phyloP scores from a whole-genome alignment of 64 coral and sea anemone species.

The Montipora capricornis region DNA sequence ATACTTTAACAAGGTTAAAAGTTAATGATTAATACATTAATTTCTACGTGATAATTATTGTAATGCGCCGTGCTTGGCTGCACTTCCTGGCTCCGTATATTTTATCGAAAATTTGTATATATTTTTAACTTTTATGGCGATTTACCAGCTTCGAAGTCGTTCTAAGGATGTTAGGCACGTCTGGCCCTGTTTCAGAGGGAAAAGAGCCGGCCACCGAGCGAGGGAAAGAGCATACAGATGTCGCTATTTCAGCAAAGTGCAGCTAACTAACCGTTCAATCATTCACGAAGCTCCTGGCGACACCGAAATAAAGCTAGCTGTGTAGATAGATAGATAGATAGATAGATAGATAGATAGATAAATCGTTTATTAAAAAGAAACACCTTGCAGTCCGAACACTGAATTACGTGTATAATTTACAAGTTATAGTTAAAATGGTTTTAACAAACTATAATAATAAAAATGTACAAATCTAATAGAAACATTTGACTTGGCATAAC shows the following conservation, averaged over 20 bases:
- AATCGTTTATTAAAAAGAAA: too few species aligned
- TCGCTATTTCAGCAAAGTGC: constrained; percentile 28
- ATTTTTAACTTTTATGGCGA: neutral
- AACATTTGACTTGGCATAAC: too few species aligned
- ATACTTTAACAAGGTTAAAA: too few species aligned
- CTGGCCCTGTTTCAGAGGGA: neutral
- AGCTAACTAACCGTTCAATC: constrained; percentile 32
- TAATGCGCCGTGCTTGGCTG: neutral
- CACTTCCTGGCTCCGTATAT: neutral
- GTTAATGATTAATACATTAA: too few species aligned
- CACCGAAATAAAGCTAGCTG: constrained; percentile 9
- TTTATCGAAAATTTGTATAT: neutral
- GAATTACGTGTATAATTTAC: too few species aligned
- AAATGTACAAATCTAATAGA: too few species aligned
- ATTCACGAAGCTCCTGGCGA: constrained; percentile 14
- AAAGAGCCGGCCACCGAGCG: neutral
- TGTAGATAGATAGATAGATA: too few species aligned
- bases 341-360: too few species aligned
- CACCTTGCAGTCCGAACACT: too few species aligned
- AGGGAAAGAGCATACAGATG: constrained; percentile 24
- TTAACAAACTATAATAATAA: too few species aligned
- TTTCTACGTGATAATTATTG: neutral
- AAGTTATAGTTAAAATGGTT: too few species aligned
- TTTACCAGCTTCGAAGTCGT: neutral
- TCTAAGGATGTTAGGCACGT: neutral